Percentiles rank a stretch among this genome's conserved stretches.
Evolutionary conservation across 1,140 invertebrate genomes (phyloP).

Genomic region (Parasteatoda tepidariorum): DNA sequence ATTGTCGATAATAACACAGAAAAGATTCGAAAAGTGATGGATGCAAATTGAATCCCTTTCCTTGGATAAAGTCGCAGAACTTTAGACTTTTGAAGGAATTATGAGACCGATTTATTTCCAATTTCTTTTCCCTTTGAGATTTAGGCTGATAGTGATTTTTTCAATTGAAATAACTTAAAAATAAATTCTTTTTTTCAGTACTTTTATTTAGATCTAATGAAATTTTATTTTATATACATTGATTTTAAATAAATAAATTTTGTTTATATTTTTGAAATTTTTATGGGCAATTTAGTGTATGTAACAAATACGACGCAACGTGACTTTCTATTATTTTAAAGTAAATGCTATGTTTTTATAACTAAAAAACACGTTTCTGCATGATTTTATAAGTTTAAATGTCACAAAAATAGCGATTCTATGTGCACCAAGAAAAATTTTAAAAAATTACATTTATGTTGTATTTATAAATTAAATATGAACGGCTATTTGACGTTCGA

Average conservation of each 20-base stretch:
- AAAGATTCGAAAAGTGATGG: constrained; percentile 27
- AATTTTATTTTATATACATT: not conserved
- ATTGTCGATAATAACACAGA: constrained; percentile 10
- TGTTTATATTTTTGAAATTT: no score
- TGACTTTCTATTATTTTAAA: no score
- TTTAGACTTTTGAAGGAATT: constrained; percentile 15
- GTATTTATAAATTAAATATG: no score
- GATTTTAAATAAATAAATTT: no score
- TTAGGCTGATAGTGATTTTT: not conserved
- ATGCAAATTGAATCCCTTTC: constrained; percentile 36
- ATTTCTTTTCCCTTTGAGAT: not conserved
- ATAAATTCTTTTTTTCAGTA: not conserved
- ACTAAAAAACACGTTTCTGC: no score
- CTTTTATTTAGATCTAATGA: not conserved
- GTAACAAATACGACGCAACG: no score
- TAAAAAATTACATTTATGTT: no score
- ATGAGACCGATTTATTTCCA: constrained; percentile 1
- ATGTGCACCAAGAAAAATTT: no score
- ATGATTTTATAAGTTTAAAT: no score
- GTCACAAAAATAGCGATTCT: no score
- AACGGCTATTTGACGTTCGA: no score
- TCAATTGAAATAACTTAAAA: not conserved
- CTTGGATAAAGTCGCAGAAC: constrained; percentile 29
- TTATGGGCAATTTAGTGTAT: not conserved
- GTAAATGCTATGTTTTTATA: no score